Base-by-base conservation (phyloP, 2,797 vertebrate species). In the Pipistrellus nathusii region DNA sequence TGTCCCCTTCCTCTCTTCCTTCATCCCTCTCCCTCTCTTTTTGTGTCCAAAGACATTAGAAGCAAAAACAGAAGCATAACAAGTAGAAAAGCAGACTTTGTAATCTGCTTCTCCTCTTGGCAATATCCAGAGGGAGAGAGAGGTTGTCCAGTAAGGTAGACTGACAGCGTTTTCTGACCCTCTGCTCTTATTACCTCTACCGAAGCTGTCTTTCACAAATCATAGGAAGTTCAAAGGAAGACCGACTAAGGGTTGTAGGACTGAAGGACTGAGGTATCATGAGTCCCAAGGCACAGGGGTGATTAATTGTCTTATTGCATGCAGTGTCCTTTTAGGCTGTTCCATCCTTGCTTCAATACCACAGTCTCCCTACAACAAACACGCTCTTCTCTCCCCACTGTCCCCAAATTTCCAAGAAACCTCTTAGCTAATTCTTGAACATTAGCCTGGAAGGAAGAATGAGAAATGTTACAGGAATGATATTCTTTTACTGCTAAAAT, bases 401-500 rank as follows among this genome's bases (percentile, higher is more conserved):
- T 81, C 18, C 9, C 17, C 30, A 46, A 23, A 53, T 80, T 23
- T 75, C 66, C 1, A 69, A 38, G 13, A 90, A 85, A 41, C 8
- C 13, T 62, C 7, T 10, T 6, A 32, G 11, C 8, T 92, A 81
- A 44, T 92, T 90, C 32, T 82, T 53, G 32, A 85, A 5, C 9
- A 48, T 85, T 76, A 76, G 14, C 30, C 32, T 88, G 25, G 5
- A 85, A 8, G 11, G 0, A 7, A 64, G 38, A 21, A n/a, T 10
- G 41, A 83, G 81, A 10, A 95, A 41, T 53, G 2, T 46, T 80
- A 41, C 51, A 3, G 57, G 73, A 25, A 90, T 90, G 53, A 59
- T 2, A 92, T 92, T 55, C 11, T 73, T 59, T 38, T 93, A 57
- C 88, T 94, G n/a, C 4, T 83, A 35, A 91, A 38, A 13, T 77